Evolutionary conservation across 2,888 invertebrate species (phyloP), one percentile per base, ranked within the genome.

Genomic region (Xylota segnis): DNA sequence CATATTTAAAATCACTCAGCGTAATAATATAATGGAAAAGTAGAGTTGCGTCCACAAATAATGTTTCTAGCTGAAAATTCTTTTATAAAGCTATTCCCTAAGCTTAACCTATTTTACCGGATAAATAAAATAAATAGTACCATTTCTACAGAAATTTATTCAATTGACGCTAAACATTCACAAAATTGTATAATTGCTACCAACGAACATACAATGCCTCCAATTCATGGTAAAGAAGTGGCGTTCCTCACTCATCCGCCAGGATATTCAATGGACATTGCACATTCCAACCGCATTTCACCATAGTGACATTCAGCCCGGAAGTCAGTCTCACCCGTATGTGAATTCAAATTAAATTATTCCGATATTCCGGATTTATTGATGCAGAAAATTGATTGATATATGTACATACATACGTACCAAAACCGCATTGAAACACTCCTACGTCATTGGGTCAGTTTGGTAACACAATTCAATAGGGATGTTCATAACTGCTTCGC

Each of bases 321-420:
- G 83, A 83, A 77, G 77, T 82, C 72, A 37, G 45, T 54, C 54
- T 37, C 65, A 66, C 56, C 45, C 52, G 54, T 47, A 72, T 59
- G 71, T 72, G 65, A 23, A 65, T 59, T 72, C 37, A 50, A 83
- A 83, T 83, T 83, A 77, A 83, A 83, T 83, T 77, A 77, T 83
- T 77, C 65, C 66, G 66, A 77, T 72, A 72, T 76, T 83, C 74
- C 72, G 72, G 54, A 72, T 72, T 66, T 58, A 83, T 66, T 77
- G 71, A 72, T 72, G 66, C 66, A 32, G 54, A 77, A 77, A 83
- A 83, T 83, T 83, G 83, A 72, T 72, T 83, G 72, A 83, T 77
- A 71, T 61, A n/a, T n/a, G n/a, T n/a, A n/a, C n/a, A n/a, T n/a
- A n/a, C n/a, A n/a, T n/a, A 47, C 37, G 50, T 71, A 65, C 47